Evolutionary conservation across 2,113 vertebrate genomes (phyloP), one percentile per base, ranked within the genome.

Genomic region (Gnathonemus longibarbis): DNA sequence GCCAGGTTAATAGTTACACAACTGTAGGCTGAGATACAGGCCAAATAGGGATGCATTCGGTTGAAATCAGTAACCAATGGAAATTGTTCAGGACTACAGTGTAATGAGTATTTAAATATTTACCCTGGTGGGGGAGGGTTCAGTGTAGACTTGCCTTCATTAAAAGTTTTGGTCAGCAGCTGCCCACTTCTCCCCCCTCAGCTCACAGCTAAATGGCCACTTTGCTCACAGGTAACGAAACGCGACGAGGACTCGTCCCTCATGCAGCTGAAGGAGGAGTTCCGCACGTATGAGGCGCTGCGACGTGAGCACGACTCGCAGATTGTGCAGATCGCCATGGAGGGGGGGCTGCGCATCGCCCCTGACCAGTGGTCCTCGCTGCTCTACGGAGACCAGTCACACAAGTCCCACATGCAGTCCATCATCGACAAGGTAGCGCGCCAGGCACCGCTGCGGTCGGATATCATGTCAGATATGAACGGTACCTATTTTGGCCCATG

Each of bases 371-470:
- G 98, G 98, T 99, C 98, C 90, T 99, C 98, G 0, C 94, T 99
- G 90, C 94, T 99, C 0, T 99, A 99, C 0, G 98, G 98, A 91
- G 98, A 99, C 94, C 98, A 99, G 88, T 97, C 98, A 86, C 98
- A 99, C 93, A 99, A 99, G 94, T 99, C 98, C 88, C 98, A 99
- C 91, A 99, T 99, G 98, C 98, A 99, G 95, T 99, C 98, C 87
- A 99, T 99, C 92, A 99, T 99, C 62, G 98, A 99, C 95, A 99
- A 99, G 98, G 98, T 99, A 46, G 21, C 91, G 74, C n/a, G 3
- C 2, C 42, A 24, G 3, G 17, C 8, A 48, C 5, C n/a, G n/a
- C 62, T 3, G n/a, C 9, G 0, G 5, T 15, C 52, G 31, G 13
- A 31, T 80, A 2, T 46, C 31, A 62, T 48, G 35, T 21, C 13